Evolutionary conservation across 2,113 vertebrate species (phyloP).

Genomic region (Telmatochromis sp.): DNA sequence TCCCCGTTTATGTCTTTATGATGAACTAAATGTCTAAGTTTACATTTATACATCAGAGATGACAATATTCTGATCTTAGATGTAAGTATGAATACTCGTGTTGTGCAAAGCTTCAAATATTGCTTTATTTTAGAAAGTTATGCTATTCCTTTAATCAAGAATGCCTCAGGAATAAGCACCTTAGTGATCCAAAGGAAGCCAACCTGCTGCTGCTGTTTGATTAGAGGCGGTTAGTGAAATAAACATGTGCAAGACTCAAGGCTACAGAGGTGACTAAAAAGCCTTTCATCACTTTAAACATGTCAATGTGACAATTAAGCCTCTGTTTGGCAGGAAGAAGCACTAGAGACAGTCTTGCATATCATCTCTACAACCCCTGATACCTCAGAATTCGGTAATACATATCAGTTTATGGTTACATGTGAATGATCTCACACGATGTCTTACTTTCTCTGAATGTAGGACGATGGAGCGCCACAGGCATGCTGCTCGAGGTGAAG

Average conservation of each 20-base stretch:
- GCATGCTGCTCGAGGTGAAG: conserved; percentile 50
- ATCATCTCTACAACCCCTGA: neutral
- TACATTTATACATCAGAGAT: neutral
- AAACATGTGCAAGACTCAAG: neutral
- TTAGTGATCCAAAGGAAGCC: neutral
- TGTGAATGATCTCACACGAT: neutral
- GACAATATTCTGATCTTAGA: neutral
- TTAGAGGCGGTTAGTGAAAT: neutral
- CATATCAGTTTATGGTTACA: neutral
- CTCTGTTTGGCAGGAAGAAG: neutral
- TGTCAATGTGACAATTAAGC: neutral
- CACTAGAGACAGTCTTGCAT: neutral
- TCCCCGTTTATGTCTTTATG: neutral
- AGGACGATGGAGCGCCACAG: conserved; percentile 65
- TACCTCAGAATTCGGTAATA: neutral
- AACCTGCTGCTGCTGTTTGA: neutral
- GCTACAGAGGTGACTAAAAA: neutral
- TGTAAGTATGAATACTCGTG: neutral
- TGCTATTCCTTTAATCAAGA: neutral
- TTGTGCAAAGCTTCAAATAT: neutral
- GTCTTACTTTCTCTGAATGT: neutral
- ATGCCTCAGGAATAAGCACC: neutral
- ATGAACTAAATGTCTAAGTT: neutral
- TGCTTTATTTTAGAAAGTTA: neutral
- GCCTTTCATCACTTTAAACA: neutral